These are phyloP conservation scores for Isotomurus palustris DNA, from an alignment of 2,888 invertebrate species.

Conservation along the genomic window DNA sequence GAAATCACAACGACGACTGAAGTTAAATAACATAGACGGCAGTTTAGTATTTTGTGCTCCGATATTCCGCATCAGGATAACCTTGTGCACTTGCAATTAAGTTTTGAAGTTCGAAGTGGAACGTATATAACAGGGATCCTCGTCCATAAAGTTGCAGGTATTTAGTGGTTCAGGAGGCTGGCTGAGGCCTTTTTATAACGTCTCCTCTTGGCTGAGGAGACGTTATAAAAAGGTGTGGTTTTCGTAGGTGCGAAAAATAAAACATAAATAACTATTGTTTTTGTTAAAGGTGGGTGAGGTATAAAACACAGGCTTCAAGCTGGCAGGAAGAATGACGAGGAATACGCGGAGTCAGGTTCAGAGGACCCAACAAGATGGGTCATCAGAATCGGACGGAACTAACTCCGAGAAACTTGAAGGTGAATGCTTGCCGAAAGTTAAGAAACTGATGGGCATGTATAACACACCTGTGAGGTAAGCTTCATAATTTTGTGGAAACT, in stretches of 20 bases:
- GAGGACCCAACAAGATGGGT: background rate
- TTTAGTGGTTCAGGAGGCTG: no score
- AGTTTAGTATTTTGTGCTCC: no score
- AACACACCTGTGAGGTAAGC: conserved; percentile 21
- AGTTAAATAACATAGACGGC: no score
- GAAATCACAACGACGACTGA: no score
- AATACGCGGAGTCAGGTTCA: conserved; percentile 5
- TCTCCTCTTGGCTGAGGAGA: no score
- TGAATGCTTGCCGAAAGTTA: conserved; percentile 16
- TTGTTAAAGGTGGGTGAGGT: background rate
- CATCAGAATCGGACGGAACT: conserved; percentile 9
- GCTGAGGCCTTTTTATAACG: no score
- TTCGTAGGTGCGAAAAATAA: background rate
- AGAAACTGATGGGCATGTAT: conserved; percentile 16
- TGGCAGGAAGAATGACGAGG: conserved; percentile 3
- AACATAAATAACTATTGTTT: background rate
- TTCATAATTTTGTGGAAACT: background rate
- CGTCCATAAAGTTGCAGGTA: no score
- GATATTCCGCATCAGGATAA: no score
- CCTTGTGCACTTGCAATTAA: no score
- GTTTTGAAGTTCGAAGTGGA: no score
- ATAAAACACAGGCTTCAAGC: no score
- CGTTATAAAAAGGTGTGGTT: background rate
- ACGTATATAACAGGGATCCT: no score
- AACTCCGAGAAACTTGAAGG: conserved; percentile 5